Conservation (phyloP, 1,140 invertebrate genomes). For the Drosophila lowei region DNA sequence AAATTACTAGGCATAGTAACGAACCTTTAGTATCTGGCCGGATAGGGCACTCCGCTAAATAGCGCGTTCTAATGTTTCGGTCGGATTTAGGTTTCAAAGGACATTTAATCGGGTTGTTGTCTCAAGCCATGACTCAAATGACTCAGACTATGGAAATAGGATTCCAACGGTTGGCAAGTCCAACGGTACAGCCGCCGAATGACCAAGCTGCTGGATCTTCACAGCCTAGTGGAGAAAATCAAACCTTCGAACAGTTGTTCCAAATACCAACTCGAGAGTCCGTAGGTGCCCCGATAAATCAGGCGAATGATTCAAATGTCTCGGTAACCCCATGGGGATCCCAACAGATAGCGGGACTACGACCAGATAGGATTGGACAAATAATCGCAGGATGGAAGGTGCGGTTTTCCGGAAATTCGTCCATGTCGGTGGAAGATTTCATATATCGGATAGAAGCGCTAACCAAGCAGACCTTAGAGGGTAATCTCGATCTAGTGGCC, state of each 20-base stretch:
- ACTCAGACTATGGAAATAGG: too few species aligned
- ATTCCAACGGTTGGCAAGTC: background rate
- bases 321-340: background rate
- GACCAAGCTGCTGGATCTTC: background rate
- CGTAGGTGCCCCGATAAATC: background rate
- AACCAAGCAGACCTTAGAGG: too few species aligned
- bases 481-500: too few species aligned
- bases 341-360: background rate
- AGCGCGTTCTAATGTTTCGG: too few species aligned
- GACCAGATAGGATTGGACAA: background rate
- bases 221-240: background rate
- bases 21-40: too few species aligned
- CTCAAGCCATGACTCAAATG: too few species aligned
- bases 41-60: too few species aligned
- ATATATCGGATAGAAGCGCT: too few species aligned
- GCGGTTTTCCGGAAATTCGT: background rate
- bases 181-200: background rate
- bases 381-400: background rate
- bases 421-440: too few species aligned
- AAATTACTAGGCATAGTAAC: too few species aligned
- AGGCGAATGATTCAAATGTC: background rate
- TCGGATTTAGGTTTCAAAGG: too few species aligned
- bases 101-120: too few species aligned
- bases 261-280: background rate
- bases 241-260: background rate